Evolutionary conservation across 2,888 invertebrate genomes (phyloP).

Genomic region (Erannis defoliaria): DNA sequence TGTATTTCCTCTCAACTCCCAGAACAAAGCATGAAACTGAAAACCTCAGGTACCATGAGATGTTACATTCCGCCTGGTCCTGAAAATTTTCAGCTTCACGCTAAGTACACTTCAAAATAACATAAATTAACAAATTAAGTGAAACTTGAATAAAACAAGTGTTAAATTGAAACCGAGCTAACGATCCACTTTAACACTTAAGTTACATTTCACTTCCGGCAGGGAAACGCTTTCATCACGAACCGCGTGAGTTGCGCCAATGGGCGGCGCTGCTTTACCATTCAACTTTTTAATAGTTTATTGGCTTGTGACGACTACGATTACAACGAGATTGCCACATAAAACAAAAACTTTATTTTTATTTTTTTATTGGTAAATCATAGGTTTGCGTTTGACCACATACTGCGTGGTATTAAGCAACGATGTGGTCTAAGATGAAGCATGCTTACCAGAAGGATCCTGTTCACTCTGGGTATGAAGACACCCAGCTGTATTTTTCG

Average conservation of each 20-base stretch:
- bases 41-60: too few species aligned
- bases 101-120: constrained; percentile 2
- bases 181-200: constrained; percentile 27
- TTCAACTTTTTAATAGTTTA: constrained; percentile 25
- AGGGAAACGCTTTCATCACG: constrained; percentile 35
- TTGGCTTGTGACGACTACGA: constrained; percentile 1
- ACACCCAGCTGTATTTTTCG: too few species aligned
- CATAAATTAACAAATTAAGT: constrained; percentile 21
- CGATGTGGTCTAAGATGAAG: too few species aligned
- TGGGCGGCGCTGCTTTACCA: constrained; percentile 13
- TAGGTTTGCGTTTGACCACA: too few species aligned
- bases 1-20: too few species aligned
- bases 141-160: constrained; percentile 13
- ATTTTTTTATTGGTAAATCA: too few species aligned
- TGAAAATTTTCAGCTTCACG: not conserved
- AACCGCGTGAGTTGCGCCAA: constrained; percentile 32
- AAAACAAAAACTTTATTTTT: too few species aligned
- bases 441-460: too few species aligned
- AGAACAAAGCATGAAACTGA: too few species aligned
- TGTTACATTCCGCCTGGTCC: too few species aligned
- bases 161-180: constrained; percentile 30
- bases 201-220: constrained; percentile 37
- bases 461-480: too few species aligned
- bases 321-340: not conserved
- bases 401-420: too few species aligned